Evolutionary conservation across 2,888 invertebrate genomes (phyloP), one percentile per base, ranked within the genome.

Genomic region (Melieria omissa): DNA sequence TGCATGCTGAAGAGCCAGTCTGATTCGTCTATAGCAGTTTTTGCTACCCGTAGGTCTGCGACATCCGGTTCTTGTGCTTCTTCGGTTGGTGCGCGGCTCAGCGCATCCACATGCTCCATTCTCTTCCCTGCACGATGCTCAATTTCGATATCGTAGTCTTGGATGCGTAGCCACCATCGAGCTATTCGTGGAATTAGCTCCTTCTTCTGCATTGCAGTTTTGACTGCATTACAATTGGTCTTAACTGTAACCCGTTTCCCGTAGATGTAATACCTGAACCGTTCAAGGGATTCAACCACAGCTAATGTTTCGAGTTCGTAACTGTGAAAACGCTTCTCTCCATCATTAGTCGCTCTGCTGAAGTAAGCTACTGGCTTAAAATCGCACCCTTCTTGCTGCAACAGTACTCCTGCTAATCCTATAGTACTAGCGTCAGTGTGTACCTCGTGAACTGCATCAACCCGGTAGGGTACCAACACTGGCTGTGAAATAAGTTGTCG

Each of bases 31-130:
- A 63, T 49, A 7, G 14, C 49, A 4, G 41, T 41, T 12, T 60
- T 60, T 8, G 29, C 8, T 16, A 60, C 41, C 5, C 60, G 60
- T 41, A 60, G 41, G 8, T 42, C 5, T 12, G 61, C 61, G 3
- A 45, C 45, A 9, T 61, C 61, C 44, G 61, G 1, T 7, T 61
- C 29, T 9, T 29, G 8, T 14, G 42, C 10, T 29, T 65, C 41
- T 58, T 65, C 73, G 47, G 29, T 16, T 57, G 66, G 65, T 10
- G 57, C 68, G 49, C 71, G 57, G 46, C 74, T 74, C 44, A 74
- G 49, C 1, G 73, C 73, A 54, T 73, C 73, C 4, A 71, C 71
- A 14, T 71, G 73, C 16, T 42, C 44, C 70, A 71, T 73, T 16
- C 52, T 14, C n/a, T 12, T 62, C 6, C 68, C 52, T 9, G 67